Base-by-base conservation (phyloP, 2,797 vertebrate genomes). In the Anguilla marmorata region DNA sequence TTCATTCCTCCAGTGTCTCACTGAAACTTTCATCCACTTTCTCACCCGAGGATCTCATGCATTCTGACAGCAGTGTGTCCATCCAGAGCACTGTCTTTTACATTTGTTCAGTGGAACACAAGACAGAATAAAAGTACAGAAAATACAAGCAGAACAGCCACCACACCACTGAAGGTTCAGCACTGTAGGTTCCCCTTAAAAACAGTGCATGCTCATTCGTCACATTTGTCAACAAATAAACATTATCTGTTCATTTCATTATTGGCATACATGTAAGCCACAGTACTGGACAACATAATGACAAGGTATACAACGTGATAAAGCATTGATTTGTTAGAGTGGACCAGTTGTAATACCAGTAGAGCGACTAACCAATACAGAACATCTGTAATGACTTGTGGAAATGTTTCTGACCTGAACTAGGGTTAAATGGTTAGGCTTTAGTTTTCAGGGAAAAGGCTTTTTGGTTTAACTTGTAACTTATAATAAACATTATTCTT, bases 71-170 rank as follows among this genome's bases (percentile, higher is more conserved):
- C 24, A 72, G 66, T 27, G 27, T 74, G 69, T 74, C 69, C 3
- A 0, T 74, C 11, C 69, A 2, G 69, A 74, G 69, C 11, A 74
- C 30, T 1, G 69, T 69, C 58, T 58, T 63, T 16, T 72, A 72
- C 27, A 3, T 41, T 58, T 92, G 91, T 48, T 11, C 0, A 33
- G 86, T 86, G 27, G 14, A 2, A 52, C 88, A 91, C 3, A 89
- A 88, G 12, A 37, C 63, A 12, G 50, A 12, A 52, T 52, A 52
- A 52, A 37, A 66, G n/a, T 48, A 16, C 6, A 24, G 11, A n/a
- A 2, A 69, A 8, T 66, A 37, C 4, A 19, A 69, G 1, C 19
- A 16, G 9, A 6, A 50, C 60, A 45, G 30, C 48, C 41, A 50
- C 50, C 24, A 4, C 45, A 14, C 37, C 45, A 19, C 41, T 45